Percentiles rank a stretch among this genome's conserved stretches.
These are phyloP conservation scores for Mastomys coucha DNA, from an alignment of 2,113 vertebrate genomes.

Conservation along the genomic window DNA sequence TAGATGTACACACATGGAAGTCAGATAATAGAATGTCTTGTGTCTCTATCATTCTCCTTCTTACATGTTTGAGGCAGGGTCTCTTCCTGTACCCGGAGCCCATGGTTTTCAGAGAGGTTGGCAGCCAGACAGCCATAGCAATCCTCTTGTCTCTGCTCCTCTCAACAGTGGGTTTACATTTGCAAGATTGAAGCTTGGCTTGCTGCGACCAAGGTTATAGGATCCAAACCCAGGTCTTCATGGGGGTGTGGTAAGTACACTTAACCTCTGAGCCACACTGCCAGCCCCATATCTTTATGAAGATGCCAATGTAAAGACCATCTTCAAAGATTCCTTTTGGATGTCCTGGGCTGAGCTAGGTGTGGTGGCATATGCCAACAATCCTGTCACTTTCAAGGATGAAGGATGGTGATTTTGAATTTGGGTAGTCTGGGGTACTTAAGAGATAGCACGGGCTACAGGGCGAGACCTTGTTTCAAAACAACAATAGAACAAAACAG, in stretches of 20 bases:
- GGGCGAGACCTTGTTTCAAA: background rate
- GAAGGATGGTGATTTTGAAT: background rate
- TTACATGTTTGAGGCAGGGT: background rate
- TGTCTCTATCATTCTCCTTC: background rate
- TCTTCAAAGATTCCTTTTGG: constrained; percentile 10
- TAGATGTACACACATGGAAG: background rate
- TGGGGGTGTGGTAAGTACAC: background rate
- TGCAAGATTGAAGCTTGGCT: background rate
- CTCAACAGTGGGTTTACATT: too few relatives aligned
- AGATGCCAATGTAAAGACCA: background rate
- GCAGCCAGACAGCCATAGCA: background rate
- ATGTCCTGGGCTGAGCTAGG: background rate
- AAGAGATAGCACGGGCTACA: background rate
- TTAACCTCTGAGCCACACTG: background rate
- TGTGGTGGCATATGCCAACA: background rate
- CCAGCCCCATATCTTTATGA: background rate
- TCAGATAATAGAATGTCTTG: background rate
- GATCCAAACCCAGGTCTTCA: background rate
- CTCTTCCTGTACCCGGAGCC: background rate
- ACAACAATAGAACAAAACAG: background rate
- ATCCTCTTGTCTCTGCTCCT: background rate
- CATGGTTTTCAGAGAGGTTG: background rate
- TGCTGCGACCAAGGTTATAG: background rate
- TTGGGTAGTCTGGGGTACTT: background rate
- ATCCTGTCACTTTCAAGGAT: background rate